Evolutionary conservation across 2,888 invertebrate species (phyloP), one percentile per base, ranked within the genome.

Genomic region (Mylabris sibirica): DNA sequence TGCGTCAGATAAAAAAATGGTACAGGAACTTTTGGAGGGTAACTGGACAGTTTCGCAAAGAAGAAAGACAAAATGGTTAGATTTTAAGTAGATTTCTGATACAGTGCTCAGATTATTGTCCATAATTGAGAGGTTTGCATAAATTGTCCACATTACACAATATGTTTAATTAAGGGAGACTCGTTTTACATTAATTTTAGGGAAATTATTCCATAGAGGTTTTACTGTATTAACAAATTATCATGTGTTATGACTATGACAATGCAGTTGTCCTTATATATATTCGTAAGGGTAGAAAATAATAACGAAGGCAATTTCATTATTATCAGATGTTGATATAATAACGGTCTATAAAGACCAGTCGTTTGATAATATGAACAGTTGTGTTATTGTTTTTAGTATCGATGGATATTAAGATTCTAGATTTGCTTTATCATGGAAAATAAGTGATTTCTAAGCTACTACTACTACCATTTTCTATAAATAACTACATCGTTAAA

Each of bases 271-370:
- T 26, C 8, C 24, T 57, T 14, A 3, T 57, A 24, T 12, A 12
- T 6, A 20, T 14, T 41, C 2, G 41, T 4, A 6, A 14, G 57
- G 22, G 26, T 2, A 26, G 24, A 57, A 57, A 53, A 53, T 53
- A 49, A 49, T 53, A 57, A 57, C 26, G 26, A 57, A 26, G 57
- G 24, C 57, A 57, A 57, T 57, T 57, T 26, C 26, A 57, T 57
- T 57, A 57, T 57, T 53, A 22, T 57, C 57, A 24, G 24, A 57
- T 57, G 57, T 26, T 26, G 57, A 57, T 57, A 26, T 14, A 53
- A 24, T 57, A 26, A 57, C 24, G 57, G 57, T 57, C 14, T 57
- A 14, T 57, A 14, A 24, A 57, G 12, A 26, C 24, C 24, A 12
- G 24, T n/a, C n/a, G n/a, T n/a, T n/a, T 26, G 5, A 5, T 14